phyloP scores from a whole-genome alignment of 1,140 invertebrate genomes.

The Zaprionus ghesquierei region DNA sequence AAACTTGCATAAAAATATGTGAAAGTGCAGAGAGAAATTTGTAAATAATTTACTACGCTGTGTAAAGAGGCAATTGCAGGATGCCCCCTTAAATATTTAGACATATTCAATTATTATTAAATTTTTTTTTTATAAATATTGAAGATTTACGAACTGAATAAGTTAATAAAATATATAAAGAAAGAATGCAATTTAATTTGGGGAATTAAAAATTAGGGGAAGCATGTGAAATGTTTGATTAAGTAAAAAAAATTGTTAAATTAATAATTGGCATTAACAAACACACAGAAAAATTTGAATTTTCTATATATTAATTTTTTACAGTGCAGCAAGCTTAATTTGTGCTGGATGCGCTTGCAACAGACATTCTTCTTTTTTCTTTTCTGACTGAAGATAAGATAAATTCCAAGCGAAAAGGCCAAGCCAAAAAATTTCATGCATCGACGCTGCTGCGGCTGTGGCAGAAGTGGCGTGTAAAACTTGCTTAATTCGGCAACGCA shows the following conservation, averaged over 20 bases:
- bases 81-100: no score
- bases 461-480: slow-evolving; percentile 36
- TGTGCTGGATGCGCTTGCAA: background rate
- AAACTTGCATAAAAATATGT: background rate
- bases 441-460: slow-evolving; percentile 21
- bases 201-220: no score
- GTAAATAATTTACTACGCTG: background rate
- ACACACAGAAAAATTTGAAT: slow-evolving; percentile 1
- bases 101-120: background rate
- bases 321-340: slow-evolving; percentile 2
- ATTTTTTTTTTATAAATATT: background rate
- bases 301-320: background rate
- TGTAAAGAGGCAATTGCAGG: background rate
- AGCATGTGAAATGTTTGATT: no score
- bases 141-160: background rate
- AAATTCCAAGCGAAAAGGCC: slow-evolving; percentile 12
- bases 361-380: background rate
- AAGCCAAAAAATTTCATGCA: slow-evolving; percentile 64
- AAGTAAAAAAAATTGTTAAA: no score
- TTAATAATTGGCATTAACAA: no score
- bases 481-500: slow-evolving; percentile 29
- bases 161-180: background rate
- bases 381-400: slow-evolving; percentile 4
- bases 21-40: background rate
- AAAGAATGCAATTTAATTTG: no score